Conservation (phyloP, 1,140 invertebrate species). For the Bombus balteatus region DNA sequence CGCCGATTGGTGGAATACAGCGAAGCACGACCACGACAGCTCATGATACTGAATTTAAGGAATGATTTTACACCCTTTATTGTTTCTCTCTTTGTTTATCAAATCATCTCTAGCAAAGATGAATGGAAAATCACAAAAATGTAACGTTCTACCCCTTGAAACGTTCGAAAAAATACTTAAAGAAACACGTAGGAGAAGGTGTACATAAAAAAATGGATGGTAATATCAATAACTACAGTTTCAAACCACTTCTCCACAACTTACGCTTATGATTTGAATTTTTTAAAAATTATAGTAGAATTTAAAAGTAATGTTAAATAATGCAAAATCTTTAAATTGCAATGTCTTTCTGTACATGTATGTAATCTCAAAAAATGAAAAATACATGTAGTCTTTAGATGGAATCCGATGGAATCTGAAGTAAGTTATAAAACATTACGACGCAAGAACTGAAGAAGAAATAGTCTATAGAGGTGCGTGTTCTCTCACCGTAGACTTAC, state of each 20-base stretch:
- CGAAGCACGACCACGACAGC: slow-evolving; percentile 19
- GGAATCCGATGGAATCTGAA: not conserved
- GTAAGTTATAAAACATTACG: not conserved
- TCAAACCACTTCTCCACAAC: not conserved
- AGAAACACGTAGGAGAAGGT: not conserved
- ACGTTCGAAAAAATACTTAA: not conserved
- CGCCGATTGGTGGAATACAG: slow-evolving; percentile 34
- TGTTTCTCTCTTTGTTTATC: slow-evolving; percentile 8
- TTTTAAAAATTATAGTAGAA: not conserved
- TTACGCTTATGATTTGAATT: too few species aligned
- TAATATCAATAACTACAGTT: not conserved
- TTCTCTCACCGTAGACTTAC: not conserved
- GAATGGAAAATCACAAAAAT: not conserved
- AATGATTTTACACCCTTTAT: slow-evolving; percentile 25
- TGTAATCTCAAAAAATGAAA: not conserved
- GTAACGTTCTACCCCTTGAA: not conserved
- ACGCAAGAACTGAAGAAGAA: not conserved
- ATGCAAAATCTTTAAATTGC: too few species aligned
- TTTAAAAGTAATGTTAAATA: not conserved
- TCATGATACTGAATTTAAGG: slow-evolving; percentile 32
- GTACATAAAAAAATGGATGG: not conserved
- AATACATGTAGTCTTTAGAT: not conserved
- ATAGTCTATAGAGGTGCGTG: not conserved
- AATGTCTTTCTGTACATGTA: too few species aligned
- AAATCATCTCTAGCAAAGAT: not conserved